Evolutionary conservation across 2,113 vertebrate species (phyloP).

Genomic region (Patagioenas fasciata): DNA sequence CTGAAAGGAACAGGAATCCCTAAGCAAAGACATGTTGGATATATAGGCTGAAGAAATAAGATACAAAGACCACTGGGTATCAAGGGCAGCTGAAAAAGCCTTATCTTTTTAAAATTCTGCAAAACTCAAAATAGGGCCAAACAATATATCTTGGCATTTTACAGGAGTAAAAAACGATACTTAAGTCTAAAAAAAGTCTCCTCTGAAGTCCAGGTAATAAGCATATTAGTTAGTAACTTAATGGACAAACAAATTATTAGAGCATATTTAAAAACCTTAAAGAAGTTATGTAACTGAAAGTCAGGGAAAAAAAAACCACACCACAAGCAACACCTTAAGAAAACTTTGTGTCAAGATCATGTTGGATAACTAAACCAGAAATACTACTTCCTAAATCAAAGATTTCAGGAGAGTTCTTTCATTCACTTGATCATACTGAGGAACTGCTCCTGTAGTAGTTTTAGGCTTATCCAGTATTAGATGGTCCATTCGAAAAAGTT

Average conservation of each 20-base stretch:
- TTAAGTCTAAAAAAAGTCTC: neutral
- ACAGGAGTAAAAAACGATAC: neutral
- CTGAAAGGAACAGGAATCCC: neutral
- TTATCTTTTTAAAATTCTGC: neutral
- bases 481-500: neutral
- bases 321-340: neutral
- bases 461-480: neutral
- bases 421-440: neutral
- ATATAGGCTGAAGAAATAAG: neutral
- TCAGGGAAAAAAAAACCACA: neutral
- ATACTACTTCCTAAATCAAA: neutral
- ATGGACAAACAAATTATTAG: neutral
- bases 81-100: neutral
- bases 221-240: neutral
- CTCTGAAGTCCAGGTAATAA: neutral
- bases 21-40: neutral
- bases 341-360: neutral
- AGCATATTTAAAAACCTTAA: neutral
- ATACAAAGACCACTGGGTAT: neutral
- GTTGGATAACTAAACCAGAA: neutral
- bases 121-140: neutral
- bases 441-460: neutral
- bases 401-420: slow-evolving; percentile 5
- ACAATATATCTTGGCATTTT: neutral
- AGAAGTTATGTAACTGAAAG: neutral